Conservation (phyloP, 2,797 vertebrate genomes). For the Crocodylus rhombifer region DNA sequence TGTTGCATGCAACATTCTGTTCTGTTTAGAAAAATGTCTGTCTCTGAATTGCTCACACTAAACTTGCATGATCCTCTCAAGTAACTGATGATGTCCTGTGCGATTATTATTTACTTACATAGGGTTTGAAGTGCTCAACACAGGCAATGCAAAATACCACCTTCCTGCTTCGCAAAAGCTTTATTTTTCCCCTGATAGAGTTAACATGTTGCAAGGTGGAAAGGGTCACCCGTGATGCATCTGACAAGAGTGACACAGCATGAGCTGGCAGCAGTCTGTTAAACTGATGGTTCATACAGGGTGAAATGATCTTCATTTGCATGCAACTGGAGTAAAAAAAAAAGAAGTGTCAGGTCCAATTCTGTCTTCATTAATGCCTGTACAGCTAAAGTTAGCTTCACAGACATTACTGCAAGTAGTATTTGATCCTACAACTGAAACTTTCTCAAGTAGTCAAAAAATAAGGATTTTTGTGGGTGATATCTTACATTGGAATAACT, state of each 20-base stretch:
- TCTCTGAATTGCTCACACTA: slow-evolving; percentile 24
- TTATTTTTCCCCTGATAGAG: not conserved
- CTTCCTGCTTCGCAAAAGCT: not conserved
- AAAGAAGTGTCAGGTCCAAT: not conserved
- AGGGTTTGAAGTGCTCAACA: not conserved
- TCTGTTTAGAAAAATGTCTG: slow-evolving; percentile 46
- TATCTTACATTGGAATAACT: too few relatives aligned
- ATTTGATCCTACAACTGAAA: not conserved
- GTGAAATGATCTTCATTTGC: not conserved
- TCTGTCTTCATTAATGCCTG: not conserved
- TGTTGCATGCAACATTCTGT: slow-evolving; percentile 44
- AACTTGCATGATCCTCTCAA: not conserved
- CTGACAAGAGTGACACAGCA: not conserved
- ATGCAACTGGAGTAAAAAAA: not conserved
- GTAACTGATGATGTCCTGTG: not conserved
- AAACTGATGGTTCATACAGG: not conserved
- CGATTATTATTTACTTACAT: not conserved
- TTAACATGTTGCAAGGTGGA: not conserved
- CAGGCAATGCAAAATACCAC: not conserved
- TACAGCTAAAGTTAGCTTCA: not conserved
- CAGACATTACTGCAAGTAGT: not conserved
- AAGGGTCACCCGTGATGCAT: not conserved
- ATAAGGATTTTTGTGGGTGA: too few relatives aligned
- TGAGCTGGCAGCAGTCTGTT: not conserved
- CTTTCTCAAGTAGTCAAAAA: not conserved